phyloP scores from a whole-genome alignment of 37 sponge, comb jelly and placozoan genomes.

The Hormiphora californensis region DNA sequence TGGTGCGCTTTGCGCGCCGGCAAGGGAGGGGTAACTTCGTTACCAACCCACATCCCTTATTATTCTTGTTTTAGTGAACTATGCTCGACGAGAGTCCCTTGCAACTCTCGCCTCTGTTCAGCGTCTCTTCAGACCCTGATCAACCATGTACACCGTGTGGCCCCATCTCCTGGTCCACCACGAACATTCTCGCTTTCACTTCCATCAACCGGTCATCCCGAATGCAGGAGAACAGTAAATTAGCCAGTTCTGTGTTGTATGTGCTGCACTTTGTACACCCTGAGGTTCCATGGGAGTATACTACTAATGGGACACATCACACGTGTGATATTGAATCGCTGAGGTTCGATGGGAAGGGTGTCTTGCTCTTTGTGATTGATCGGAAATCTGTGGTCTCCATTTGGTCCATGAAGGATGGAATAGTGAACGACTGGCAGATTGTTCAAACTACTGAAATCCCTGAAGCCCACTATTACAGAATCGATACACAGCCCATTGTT shows the following conservation, averaged over 20 bases:
- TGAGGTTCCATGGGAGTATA: slow-evolving; percentile 1
- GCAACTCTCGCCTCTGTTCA: background rate
- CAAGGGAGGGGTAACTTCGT: too few species aligned
- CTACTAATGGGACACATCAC: background rate
- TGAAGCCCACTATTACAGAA: background rate
- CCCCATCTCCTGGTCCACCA: slow-evolving; percentile 39
- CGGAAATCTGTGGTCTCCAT: background rate
- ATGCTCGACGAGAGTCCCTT: too few species aligned
- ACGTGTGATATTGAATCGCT: background rate
- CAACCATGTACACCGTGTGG: slow-evolving; percentile 12
- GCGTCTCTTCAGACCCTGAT: background rate
- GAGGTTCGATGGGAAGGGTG: slow-evolving; percentile 43
- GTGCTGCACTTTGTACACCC: slow-evolving; percentile 48
- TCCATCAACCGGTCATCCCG: background rate
- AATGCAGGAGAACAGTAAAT: too few species aligned
- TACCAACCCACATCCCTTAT: too few species aligned
- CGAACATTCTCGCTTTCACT: background rate
- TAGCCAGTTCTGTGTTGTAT: too few species aligned
- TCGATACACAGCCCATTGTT: slow-evolving; percentile 35
- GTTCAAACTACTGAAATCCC: background rate
- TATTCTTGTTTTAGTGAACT: too few species aligned
- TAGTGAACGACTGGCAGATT: slow-evolving; percentile 38
- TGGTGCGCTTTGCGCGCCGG: too few species aligned
- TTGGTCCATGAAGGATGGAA: slow-evolving; percentile 19
- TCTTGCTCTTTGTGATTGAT: background rate